Base-by-base conservation (phyloP, 2,888 invertebrate species). In the Nineta flava region DNA sequence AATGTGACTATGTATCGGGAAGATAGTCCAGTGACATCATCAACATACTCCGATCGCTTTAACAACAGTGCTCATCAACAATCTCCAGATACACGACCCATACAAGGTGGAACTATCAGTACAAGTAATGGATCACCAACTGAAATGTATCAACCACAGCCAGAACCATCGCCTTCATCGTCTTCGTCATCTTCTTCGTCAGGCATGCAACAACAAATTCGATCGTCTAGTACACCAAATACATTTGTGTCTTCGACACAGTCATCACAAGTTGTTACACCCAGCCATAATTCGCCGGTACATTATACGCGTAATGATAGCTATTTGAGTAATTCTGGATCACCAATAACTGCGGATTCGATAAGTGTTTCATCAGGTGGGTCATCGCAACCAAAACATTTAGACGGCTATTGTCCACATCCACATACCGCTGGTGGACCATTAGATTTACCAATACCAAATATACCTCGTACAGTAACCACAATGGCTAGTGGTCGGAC, bases 21-120 rank as follows among this genome's bases (percentile, higher is more conserved):
- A 1, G 76, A 77, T 42, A 77, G 72, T 62, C 81, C 81, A 10
- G 81, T 83, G 2, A 81, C 79, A 10, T 82, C 83, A 10, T 79
- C 81, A 12, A 81, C 81, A 5, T 80, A 73, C 55, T 70, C 71
- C 2, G 81, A 81, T 35, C 71, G 78, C 54, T 67, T 66, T 47
- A 62, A 64, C 38, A 68, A 67, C 45, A 65, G 69, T 50, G 47
- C 35, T 13, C 51, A 50, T 38, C 52, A 53, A 32, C 70, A 63
- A 60, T 69, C 72, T 19, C 71, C 75, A 9, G 83, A 83, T 57
- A 74, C 74, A 26, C 74, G 83, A 57, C 87, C 87, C 0, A 86
- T 87, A 52, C 87, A 88, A 63, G 87, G 86, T 5, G 87, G 87
- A 1, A 82, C 87, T 1, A 83, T 88, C 9, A 87, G 87, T 56